Conservation (phyloP, 2,888 invertebrate species). For the Diarsia mendica region DNA sequence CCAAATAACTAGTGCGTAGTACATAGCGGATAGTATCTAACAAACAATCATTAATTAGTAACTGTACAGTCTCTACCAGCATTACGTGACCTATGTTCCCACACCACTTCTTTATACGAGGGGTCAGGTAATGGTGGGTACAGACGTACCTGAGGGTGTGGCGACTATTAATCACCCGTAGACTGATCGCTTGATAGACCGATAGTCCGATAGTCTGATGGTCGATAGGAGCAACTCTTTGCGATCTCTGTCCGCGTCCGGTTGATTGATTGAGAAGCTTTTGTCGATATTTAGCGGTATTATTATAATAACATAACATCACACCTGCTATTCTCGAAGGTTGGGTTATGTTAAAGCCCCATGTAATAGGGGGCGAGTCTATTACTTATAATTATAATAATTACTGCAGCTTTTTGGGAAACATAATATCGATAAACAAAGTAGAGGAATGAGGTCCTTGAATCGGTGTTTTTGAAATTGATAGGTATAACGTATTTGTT, state of each 20-base stretch:
- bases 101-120: too few relatives aligned
- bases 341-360: too few relatives aligned
- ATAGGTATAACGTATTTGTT: neutral
- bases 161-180: constrained; percentile 75
- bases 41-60: constrained; percentile 75
- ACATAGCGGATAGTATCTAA: constrained; percentile 41
- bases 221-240: constrained; percentile 67
- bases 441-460: neutral
- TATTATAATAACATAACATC: constrained; percentile 6
- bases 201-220: constrained; percentile 50
- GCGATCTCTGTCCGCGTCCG: constrained; percentile 51
- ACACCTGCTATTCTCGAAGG: too few relatives aligned
- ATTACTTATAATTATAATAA: constrained; percentile 5
- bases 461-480: neutral
- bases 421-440: neutral
- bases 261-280: constrained; percentile 63
- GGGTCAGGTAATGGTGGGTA: too few relatives aligned
- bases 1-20: constrained; percentile 17
- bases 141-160: constrained; percentile 70
- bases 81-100: too few relatives aligned
- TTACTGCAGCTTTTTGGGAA: neutral
- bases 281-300: neutral
- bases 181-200: constrained; percentile 49
- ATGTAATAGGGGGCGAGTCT: too few relatives aligned
- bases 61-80: constrained; percentile 32